Evolutionary conservation across 2,888 invertebrate species (phyloP), one percentile per base, ranked within the genome.

Genomic region (Oscheius sp.): DNA sequence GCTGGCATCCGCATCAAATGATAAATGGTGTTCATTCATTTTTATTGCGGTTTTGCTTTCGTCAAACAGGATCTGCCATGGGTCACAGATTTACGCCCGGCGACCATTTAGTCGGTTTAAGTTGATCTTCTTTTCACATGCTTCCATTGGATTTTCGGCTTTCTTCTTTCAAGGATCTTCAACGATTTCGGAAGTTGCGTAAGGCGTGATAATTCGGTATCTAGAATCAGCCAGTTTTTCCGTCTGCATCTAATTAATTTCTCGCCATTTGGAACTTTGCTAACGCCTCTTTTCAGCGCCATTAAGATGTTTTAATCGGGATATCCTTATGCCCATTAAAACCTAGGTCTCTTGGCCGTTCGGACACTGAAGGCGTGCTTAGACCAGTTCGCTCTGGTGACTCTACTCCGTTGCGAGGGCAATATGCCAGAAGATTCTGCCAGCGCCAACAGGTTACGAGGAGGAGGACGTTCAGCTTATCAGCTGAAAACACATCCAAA

Each of bases 11-110:
- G 35, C 9, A 35, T 35, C 35, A 35, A 35, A 9, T 35, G 35
- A 35, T 35, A 9, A 35, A 35, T 35, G 35, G 79, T 87, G 25
- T 88, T 88, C 6, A 70, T 87, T 13, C 87, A 88, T 88, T 83
- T 85, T 75, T 78, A 79, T 49, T 53, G 76, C 12, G 82, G 81
- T 49, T 46, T 52, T 12, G n/a, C 35, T 66, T 52, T 49, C 49
- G 21, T 35, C 23, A 61, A 66, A 66, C 66, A n/a, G 52, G 66
- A 66, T 66, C 49, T 29, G 35, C 52, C 52, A 27, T 52, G 66
- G 66, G 25, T 66, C 66, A 66, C 66, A 27, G 52, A 66, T 46
- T 45, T 21, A 45, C 61, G 45, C 61, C 61, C 29, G 64, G 16
- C 52, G 66, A 35, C 66, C 66, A 66, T 52, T 49, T 52, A 66